These are phyloP conservation scores for Ips typographus DNA, from an alignment of 1,140 invertebrate genomes.

Conservation along the genomic window DNA sequence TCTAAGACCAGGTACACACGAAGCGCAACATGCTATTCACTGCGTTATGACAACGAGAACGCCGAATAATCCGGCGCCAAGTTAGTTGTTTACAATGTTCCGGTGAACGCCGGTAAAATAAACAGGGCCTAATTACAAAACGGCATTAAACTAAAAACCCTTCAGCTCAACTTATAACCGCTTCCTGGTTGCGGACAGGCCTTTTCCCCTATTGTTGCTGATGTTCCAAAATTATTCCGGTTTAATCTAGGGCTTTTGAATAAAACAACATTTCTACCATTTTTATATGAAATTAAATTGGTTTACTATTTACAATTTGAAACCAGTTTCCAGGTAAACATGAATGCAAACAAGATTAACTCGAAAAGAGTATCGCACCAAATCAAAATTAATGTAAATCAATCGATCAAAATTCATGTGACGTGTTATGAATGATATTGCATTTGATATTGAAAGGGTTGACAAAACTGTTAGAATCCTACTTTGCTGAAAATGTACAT, in stretches of 20 bases:
- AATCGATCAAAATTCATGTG: too few species aligned
- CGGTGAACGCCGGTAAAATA: constrained; percentile 11
- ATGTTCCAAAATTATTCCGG: constrained; percentile 6
- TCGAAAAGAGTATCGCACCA: too few species aligned
- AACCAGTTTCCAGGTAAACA: too few species aligned
- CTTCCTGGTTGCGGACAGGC: background rate
- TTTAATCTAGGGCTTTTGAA: constrained; percentile 6
- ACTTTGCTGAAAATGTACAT: too few species aligned
- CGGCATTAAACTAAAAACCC: constrained; percentile 13
- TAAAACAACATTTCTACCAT: background rate
- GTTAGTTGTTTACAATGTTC: constrained; percentile 7
- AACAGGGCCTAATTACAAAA: constrained; percentile 19
- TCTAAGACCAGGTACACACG: background rate
- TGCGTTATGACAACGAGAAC: background rate
- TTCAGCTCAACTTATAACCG: background rate
- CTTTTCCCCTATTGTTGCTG: constrained; percentile 4
- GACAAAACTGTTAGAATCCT: too few species aligned
- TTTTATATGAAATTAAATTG: too few species aligned
- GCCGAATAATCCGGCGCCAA: constrained; percentile 5
- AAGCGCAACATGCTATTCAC: constrained; percentile 1
- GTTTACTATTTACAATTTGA: too few species aligned
- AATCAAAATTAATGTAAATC: too few species aligned
- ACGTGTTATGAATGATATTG: too few species aligned
- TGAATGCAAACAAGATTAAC: too few species aligned
- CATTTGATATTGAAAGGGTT: too few species aligned